These are phyloP conservation scores for Jordanella pulchra DNA, from an alignment of 2,797 vertebrate genomes.

Conservation along the genomic window DNA sequence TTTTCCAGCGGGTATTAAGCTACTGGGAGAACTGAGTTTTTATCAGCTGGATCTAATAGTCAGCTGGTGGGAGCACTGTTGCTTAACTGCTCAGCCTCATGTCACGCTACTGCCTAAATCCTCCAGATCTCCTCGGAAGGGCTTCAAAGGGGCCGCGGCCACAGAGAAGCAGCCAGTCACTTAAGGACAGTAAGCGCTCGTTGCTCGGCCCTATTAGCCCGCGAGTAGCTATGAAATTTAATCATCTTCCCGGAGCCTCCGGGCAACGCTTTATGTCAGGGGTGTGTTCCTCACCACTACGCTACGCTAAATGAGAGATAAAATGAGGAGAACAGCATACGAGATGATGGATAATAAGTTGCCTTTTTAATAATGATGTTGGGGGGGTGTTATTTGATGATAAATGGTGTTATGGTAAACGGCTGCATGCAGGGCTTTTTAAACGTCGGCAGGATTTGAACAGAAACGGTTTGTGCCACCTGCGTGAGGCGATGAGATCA, in stretches of 20 bases:
- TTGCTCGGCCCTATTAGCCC: constrained; percentile 75
- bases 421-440: constrained; percentile 21
- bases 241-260: constrained; percentile 70
- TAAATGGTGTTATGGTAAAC: constrained; percentile 43
- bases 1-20: constrained; percentile 1
- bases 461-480: constrained; percentile 31
- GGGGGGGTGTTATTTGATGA: constrained; percentile 51
- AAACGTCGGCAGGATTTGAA: constrained; percentile 36
- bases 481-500: constrained; percentile 32
- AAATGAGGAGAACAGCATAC: constrained; percentile 43
- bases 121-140: constrained; percentile 69
- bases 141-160: constrained; percentile 69
- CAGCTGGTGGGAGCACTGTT: constrained; percentile 69
- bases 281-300: constrained; percentile 48
- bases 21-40: constrained; percentile 46
- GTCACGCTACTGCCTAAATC: constrained; percentile 76
- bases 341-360: constrained; percentile 58
- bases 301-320: constrained; percentile 53
- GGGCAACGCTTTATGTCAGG: constrained; percentile 68
- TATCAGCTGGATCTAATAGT: constrained; percentile 79
- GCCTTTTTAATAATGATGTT: constrained; percentile 57
- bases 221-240: constrained; percentile 84
- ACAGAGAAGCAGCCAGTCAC: constrained; percentile 66
- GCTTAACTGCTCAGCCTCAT: constrained; percentile 72
- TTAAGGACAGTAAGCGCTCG: constrained; percentile 76